Percentiles rank a stretch among this genome's conserved stretches.
Conservation (phyloP, 2,888 invertebrate species). For the Abrostola tripartita region DNA sequence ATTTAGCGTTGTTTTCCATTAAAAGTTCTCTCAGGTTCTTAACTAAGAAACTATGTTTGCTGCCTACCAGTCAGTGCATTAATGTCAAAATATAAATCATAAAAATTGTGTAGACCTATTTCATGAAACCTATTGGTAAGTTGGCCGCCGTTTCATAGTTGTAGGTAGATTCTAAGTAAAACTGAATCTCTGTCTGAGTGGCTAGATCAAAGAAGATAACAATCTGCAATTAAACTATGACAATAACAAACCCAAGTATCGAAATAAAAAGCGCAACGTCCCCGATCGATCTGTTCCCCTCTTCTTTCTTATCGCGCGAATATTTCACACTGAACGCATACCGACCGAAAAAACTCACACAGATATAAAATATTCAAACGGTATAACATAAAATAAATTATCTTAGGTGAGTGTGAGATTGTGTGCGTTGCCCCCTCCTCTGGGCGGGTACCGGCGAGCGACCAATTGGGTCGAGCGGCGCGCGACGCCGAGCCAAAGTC, state of each 20-base stretch:
- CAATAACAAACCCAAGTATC: constrained; percentile 74
- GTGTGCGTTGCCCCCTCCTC: constrained; percentile 86
- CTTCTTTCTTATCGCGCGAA: constrained; percentile 88
- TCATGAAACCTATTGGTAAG: too few relatives aligned
- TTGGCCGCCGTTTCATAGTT: too few relatives aligned
- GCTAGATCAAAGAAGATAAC: constrained; percentile 26
- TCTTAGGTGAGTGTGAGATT: constrained; percentile 85
- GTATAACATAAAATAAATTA: constrained; percentile 89
- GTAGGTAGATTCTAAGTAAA: not conserved
- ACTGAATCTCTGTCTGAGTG: not conserved
- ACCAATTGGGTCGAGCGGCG: constrained; percentile 89
- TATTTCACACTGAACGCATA: constrained; percentile 88
- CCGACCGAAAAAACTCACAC: constrained; percentile 88
- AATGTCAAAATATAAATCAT: not conserved
- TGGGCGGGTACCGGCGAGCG: constrained; percentile 80
- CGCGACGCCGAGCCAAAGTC: constrained; percentile 83
- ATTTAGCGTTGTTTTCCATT: not conserved
- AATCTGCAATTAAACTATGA: constrained; percentile 75
- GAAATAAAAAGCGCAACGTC: constrained; percentile 86
- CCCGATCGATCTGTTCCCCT: constrained; percentile 87
- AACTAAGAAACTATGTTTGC: not conserved
- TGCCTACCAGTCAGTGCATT: not conserved
- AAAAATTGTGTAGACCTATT: too few relatives aligned
- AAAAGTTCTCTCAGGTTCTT: not conserved
- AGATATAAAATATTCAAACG: constrained; percentile 89